Base-by-base conservation (phyloP, 2,113 vertebrate species). In the Gasterosteus aculeatus region DNA sequence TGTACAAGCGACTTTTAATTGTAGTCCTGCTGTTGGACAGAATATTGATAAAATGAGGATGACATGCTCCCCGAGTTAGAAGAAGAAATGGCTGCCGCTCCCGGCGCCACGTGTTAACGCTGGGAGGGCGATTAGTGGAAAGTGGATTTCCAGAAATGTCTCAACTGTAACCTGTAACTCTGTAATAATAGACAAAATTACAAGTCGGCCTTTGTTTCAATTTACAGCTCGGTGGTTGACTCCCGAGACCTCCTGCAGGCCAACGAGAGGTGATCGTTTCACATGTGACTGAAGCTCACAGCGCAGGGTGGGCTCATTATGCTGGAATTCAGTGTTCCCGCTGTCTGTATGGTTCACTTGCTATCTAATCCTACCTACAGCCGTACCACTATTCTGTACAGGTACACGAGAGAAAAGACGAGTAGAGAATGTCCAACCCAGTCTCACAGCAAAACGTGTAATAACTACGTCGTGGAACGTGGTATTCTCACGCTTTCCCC, bases 271-370 rank as follows among this genome's bases (percentile, higher is more conserved):
- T 68, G 84, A 87, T 79, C 77, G 77, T 78, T 81, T 77, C 75
- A 81, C 66, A 76, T 84, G 83, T 85, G 69, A 82, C 70, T 74
- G 70, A 84, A 73, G n/a, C 60, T 56, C 74, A 46, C 77, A 60
- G 76, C 62, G 60, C 79, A 81, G 75, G 73, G 58, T 69, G 77
- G 85, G 75, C 79, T 91, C 87, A 87, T 91, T 88, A 83, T 69
- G 46, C 56, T 77, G 66, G 76, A 76, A 61, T 61, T 88, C 72
- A 59, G 10, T 76, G 70, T 75, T 81, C 81, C 72, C 67, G 10
- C 47, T 61, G 62, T 35, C 68, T 64, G 46, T 46, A 57, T 53
- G 47, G 31, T 75, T 82, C 58, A 82, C 78, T 60, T 82, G 77
- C 81, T 73, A 83, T 80, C 80, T 73, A 78, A 73, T 75, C 61